phyloP scores from a whole-genome alignment of 2,113 vertebrate species.

The Micronycteris hirsuta region DNA sequence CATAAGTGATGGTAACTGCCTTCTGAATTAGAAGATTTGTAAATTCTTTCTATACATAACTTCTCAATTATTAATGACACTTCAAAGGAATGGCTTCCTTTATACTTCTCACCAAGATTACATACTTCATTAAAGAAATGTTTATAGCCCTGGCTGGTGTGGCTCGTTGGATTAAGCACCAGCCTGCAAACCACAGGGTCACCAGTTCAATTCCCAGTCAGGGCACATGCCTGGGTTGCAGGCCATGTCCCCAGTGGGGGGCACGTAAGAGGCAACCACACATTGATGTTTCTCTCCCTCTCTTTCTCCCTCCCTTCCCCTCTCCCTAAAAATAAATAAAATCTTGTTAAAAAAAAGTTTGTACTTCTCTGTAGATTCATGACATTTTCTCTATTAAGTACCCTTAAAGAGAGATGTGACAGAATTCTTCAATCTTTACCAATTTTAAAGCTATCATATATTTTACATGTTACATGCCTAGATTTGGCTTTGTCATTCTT shows the following conservation, averaged over 20 bases:
- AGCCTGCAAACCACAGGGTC: too few relatives aligned
- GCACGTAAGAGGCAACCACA: too few relatives aligned
- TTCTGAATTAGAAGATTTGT: neutral
- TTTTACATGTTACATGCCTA: neutral
- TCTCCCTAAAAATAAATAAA: too few relatives aligned
- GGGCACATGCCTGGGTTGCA: too few relatives aligned
- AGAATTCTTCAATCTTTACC: neutral
- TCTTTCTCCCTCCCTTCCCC: too few relatives aligned
- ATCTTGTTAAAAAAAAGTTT: neutral
- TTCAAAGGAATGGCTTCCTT: neutral
- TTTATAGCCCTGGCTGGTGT: neutral
- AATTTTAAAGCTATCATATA: neutral
- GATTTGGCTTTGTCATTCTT: constrained; percentile 23
- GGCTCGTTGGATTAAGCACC: too few relatives aligned
- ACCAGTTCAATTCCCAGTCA: too few relatives aligned
- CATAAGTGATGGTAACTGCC: neutral
- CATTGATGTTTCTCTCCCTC: too few relatives aligned
- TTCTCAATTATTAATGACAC: neutral
- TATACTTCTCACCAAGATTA: neutral
- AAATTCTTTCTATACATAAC: neutral
- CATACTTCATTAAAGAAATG: neutral
- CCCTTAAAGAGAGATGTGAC: neutral
- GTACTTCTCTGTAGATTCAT: neutral
- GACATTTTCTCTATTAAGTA: neutral
- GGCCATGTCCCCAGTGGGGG: too few relatives aligned